Evolutionary conservation across 2,113 vertebrate genomes (phyloP).

Genomic region (Calyptomena viridis): DNA sequence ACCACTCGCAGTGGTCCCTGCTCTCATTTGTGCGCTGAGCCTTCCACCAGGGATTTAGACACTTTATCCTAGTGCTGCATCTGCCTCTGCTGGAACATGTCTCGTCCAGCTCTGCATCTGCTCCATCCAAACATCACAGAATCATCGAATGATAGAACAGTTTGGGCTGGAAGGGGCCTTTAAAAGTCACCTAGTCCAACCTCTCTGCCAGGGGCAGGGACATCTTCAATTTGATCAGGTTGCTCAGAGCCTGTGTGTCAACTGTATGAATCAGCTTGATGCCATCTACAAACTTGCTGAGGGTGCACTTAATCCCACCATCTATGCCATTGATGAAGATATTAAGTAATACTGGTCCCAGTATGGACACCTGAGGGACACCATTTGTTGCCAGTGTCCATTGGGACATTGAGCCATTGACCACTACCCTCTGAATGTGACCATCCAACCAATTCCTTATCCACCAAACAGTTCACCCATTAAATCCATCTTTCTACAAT

Average conservation of each 20-base stretch:
- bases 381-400: not conserved
- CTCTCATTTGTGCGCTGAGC: not conserved
- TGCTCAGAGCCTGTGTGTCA: not conserved
- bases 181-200: not conserved
- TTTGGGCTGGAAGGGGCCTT: not conserved
- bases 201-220: not conserved
- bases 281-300: not conserved
- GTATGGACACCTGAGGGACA: not conserved
- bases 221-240: not conserved
- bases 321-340: not conserved
- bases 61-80: not conserved
- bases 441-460: not conserved
- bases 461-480: not conserved
- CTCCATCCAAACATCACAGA: not conserved
- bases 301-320: not conserved
- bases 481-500: not conserved
- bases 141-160: not conserved
- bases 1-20: not conserved
- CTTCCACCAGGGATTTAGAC: not conserved
- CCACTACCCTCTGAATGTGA: not conserved
- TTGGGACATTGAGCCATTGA: not conserved
- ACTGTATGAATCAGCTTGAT: not conserved
- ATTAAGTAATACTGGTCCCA: not conserved
- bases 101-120: not conserved
- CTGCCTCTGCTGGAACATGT: not conserved